Evolutionary conservation across 2,113 vertebrate genomes (phyloP).

Genomic region (Clarias magur): DNA sequence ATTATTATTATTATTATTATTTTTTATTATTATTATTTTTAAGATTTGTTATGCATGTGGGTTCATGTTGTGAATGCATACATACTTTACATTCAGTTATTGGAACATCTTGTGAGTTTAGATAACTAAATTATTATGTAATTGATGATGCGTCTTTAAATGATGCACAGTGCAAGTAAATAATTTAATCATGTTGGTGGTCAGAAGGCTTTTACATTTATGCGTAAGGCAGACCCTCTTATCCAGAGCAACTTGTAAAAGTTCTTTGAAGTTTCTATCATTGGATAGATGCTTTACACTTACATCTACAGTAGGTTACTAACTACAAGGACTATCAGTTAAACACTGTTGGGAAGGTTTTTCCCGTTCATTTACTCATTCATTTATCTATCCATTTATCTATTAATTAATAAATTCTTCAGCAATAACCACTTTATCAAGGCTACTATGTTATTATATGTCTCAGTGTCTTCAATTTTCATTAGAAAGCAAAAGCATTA

Average conservation of each 20-base stretch:
- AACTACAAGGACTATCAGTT: too few relatives aligned
- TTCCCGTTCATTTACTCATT: background rate
- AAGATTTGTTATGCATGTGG: background rate
- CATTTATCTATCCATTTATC: background rate
- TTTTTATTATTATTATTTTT: background rate
- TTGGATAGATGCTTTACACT: too few relatives aligned
- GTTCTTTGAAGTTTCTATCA: too few relatives aligned
- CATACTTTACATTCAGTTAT: background rate
- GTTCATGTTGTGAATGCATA: background rate
- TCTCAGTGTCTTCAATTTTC: background rate
- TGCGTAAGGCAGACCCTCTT: too few relatives aligned
- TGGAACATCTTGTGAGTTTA: background rate
- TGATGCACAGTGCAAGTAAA: background rate
- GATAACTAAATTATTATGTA: background rate
- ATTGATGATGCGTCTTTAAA: background rate
- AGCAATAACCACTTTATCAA: background rate
- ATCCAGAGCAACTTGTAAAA: too few relatives aligned
- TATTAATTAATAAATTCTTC: background rate
- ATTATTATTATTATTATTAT: background rate
- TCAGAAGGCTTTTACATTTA: background rate
- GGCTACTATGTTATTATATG: background rate
- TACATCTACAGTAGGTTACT: too few relatives aligned
- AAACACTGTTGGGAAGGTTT: too few relatives aligned
- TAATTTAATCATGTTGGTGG: background rate
- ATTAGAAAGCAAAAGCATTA: background rate